A percentile compares a stretch with the other conserved stretches of the same genome.
Conservation (phyloP, 2,888 invertebrate genomes). For the Nysson spinosus region DNA sequence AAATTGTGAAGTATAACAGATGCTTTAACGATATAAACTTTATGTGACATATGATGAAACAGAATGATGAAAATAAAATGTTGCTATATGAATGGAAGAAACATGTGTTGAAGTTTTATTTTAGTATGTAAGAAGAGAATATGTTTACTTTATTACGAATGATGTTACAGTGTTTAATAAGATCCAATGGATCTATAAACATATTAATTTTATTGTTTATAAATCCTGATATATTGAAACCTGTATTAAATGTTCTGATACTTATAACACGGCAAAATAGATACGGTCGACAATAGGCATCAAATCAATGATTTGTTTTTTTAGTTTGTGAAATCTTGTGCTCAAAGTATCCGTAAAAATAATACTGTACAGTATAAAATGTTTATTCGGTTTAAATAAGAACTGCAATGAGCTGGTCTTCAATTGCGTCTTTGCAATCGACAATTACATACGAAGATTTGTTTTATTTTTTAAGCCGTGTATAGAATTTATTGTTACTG, state of each 20-base stretch:
- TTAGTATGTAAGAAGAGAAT: conserved; percentile 11
- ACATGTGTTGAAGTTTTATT: too few species aligned
- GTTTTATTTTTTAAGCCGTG: conserved; percentile 8
- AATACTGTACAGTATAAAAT: conserved; percentile 23
- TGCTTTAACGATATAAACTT: conserved; percentile 31
- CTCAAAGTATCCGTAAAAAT: too few species aligned
- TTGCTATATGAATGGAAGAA: conserved; percentile 33
- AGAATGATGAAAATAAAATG: conserved; percentile 42
- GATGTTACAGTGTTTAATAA: conserved; percentile 11
- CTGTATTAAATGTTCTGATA: too few species aligned
- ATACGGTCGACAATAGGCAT: too few species aligned
- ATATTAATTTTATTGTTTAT: too few species aligned
- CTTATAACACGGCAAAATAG: too few species aligned
- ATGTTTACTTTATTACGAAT: conserved; percentile 2
- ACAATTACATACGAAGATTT: conserved; percentile 5
- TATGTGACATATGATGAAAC: conserved; percentile 32
- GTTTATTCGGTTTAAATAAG: conserved; percentile 26
- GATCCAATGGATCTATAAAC: too few species aligned
- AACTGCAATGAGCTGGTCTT: conserved; percentile 7
- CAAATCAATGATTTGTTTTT: too few species aligned
- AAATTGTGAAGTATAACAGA: conserved; percentile 32
- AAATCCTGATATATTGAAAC: too few species aligned
- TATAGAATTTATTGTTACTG: conserved; percentile 17
- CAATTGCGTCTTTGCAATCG: neutral
- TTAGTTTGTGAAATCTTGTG: too few species aligned